These are phyloP conservation scores for Oreotrochilus melanogaster DNA, from an alignment of 2,113 vertebrate genomes.

Conservation along the genomic window DNA sequence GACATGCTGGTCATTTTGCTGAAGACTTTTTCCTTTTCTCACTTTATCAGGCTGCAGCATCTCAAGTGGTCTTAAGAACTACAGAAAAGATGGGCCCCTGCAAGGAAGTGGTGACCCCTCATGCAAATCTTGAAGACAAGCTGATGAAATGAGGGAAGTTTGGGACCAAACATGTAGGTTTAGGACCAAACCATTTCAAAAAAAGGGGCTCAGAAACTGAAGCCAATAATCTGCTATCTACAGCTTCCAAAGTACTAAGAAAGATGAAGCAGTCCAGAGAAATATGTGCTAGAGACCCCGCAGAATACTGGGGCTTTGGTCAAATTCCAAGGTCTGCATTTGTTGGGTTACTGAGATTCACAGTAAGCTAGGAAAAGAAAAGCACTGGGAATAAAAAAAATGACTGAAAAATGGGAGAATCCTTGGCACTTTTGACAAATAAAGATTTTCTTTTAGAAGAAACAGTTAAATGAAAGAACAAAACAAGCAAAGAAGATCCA, in stretches of 20 bases:
- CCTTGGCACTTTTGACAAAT: background rate
- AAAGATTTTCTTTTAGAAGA: background rate
- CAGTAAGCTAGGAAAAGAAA: background rate
- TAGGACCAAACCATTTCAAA: background rate
- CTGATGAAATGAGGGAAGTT: background rate
- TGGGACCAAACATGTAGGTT: background rate
- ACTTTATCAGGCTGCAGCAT: background rate
- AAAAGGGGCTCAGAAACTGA: background rate
- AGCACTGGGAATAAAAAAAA: background rate
- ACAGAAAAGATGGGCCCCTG: background rate
- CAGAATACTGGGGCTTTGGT: background rate
- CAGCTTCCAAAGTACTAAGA: background rate
- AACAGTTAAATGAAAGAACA: background rate
- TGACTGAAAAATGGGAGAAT: background rate
- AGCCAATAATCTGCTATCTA: background rate
- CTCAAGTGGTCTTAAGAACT: background rate
- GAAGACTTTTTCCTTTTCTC: background rate
- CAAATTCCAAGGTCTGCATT: background rate
- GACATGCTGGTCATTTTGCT: background rate
- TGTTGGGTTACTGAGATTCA: background rate
- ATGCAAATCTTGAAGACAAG: fast-evolving
- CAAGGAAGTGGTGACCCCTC: background rate
- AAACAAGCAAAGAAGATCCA: background rate
- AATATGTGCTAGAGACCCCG: background rate
- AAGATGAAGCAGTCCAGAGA: background rate